Conservation (phyloP, 2,797 vertebrate genomes). For the Apogon hyalosoma region DNA sequence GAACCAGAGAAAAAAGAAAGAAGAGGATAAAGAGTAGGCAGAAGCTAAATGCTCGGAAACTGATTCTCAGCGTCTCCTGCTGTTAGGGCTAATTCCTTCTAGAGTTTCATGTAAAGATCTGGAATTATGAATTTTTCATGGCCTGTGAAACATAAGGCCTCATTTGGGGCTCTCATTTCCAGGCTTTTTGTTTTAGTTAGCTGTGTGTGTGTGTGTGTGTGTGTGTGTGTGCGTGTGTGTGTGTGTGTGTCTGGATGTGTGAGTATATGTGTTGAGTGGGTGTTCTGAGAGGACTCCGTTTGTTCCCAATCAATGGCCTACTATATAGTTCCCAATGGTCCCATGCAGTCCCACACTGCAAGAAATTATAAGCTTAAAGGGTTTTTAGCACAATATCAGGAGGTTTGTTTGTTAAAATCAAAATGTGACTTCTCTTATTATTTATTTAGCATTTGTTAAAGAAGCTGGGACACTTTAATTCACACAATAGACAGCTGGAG, state of each 20-base stretch:
- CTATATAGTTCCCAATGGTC: conserved; percentile 58
- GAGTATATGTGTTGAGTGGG: conserved; percentile 1
- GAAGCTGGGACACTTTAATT: conserved; percentile 39
- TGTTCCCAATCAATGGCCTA: conserved; percentile 67
- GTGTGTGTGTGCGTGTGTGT: conserved; percentile 21
- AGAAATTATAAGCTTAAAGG: conserved; percentile 20
- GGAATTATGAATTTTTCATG: conserved; percentile 83
- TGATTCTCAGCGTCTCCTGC: conserved; percentile 67
- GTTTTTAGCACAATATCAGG: neutral
- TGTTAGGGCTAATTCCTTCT: conserved; percentile 76
- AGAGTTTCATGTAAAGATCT: conserved; percentile 80
- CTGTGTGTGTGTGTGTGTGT: conserved; percentile 21
- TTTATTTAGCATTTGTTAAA: conserved; percentile 19
- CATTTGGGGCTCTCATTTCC: conserved; percentile 74
- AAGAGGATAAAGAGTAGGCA: conserved; percentile 34
- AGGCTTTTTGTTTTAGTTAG: conserved; percentile 70
- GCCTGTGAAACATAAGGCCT: conserved; percentile 72
- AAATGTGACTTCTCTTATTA: neutral
- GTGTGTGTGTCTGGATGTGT: neutral
- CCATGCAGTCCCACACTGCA: conserved; percentile 33
- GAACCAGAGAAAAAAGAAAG: conserved; percentile 29
- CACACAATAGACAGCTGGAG: conserved; percentile 40
- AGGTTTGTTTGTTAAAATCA: neutral
- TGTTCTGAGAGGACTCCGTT: conserved; percentile 50
- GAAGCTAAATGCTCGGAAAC: conserved; percentile 66